Conservation (phyloP, 2,113 vertebrate genomes). For the Cichladusa arquata region DNA sequence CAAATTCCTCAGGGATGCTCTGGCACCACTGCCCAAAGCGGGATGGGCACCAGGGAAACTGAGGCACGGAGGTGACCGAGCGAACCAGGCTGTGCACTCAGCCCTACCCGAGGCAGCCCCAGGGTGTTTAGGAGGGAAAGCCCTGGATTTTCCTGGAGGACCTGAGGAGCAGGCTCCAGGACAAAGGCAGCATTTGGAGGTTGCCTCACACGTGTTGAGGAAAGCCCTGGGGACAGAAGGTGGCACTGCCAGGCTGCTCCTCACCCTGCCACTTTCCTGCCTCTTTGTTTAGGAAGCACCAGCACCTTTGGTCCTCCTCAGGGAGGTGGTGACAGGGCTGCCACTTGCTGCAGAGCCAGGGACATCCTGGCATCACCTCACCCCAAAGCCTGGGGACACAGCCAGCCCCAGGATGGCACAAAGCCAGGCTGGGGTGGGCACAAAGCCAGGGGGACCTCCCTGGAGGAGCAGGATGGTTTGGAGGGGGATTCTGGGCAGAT, state of each 20-base stretch:
- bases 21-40: fast-evolving
- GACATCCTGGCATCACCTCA: fast-evolving
- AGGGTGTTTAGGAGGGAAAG: fast-evolving
- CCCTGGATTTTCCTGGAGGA: background rate
- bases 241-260: background rate
- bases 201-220: background rate
- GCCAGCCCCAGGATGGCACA: fast-evolving
- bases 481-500: background rate
- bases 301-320: background rate
- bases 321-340: background rate
- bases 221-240: background rate
- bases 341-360: background rate
- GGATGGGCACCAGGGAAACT: background rate
- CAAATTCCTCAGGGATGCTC: background rate
- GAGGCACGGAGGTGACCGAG: background rate
- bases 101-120: background rate
- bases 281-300: background rate
- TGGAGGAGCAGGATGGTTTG: background rate
- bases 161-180: slow-evolving; percentile 38
- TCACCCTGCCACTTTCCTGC: background rate
- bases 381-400: background rate
- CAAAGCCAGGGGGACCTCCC: background rate
- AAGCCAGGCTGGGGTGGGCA: background rate
- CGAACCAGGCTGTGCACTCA: background rate
- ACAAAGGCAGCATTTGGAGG: background rate